These are phyloP conservation scores for Saccopteryx leptura DNA, from an alignment of 2,113 vertebrate genomes.

Conservation along the genomic window DNA sequence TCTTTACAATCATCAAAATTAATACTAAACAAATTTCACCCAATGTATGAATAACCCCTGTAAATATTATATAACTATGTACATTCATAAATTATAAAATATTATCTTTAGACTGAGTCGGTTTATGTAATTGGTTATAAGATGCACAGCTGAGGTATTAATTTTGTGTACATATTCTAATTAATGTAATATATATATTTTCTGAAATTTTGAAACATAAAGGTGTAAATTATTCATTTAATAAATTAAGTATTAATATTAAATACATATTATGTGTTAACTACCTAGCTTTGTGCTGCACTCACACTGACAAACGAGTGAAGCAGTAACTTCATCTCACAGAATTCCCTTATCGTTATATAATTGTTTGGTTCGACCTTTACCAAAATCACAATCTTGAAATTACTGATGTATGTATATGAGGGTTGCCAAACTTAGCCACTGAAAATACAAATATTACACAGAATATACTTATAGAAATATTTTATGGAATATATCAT, in stretches of 20 bases:
- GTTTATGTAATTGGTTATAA: not conserved
- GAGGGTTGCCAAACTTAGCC: not conserved
- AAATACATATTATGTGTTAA: not conserved
- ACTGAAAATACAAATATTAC: not conserved
- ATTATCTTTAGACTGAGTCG: not conserved
- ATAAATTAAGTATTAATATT: not conserved
- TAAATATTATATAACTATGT: not conserved
- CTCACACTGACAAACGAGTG: not conserved
- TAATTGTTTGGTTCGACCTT: not conserved
- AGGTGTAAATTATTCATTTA: not conserved
- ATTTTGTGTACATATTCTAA: not conserved
- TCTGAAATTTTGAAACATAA: not conserved
- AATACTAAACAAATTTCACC: not conserved
- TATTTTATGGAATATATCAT: not conserved
- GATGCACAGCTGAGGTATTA: not conserved
- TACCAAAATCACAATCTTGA: not conserved
- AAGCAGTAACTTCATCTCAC: not conserved
- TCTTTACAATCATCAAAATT: slow-evolving; percentile 34
- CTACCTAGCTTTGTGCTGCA: not conserved
- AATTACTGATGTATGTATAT: not conserved
- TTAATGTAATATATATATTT: not conserved
- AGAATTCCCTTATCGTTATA: not conserved
- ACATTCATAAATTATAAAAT: not conserved
- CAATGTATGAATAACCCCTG: not conserved
- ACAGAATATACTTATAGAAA: not conserved